These are phyloP conservation scores for Pelecanus crispus DNA, from an alignment of 2,113 vertebrate genomes.

Conservation along the genomic window DNA sequence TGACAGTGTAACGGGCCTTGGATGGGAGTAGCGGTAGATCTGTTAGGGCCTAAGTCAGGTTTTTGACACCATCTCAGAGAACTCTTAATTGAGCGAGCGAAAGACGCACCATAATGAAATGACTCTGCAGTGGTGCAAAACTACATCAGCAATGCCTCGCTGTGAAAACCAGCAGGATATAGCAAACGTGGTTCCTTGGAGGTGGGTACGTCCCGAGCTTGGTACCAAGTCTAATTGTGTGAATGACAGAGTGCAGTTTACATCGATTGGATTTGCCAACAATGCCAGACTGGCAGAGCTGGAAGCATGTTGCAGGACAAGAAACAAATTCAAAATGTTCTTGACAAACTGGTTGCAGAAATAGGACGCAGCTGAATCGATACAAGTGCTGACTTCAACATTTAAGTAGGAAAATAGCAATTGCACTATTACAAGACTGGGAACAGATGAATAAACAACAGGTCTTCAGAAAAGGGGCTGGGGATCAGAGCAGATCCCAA, in stretches of 20 bases:
- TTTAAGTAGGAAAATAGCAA: not conserved
- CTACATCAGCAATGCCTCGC: not conserved
- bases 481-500: not conserved
- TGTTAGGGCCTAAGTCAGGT: not conserved
- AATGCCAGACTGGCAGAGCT: not conserved
- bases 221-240: not conserved
- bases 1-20: not conserved
- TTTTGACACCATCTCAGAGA: not conserved
- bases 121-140: not conserved
- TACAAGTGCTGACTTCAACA: not conserved
- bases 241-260: not conserved
- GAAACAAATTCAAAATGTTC: not conserved
- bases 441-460: not conserved
- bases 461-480: not conserved
- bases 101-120: not conserved
- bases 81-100: not conserved
- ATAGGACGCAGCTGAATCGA: not conserved
- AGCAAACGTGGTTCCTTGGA: not conserved
- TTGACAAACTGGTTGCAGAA: constrained; percentile 3
- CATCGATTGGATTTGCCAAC: not conserved
- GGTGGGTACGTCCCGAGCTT: not conserved
- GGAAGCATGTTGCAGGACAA: not conserved
- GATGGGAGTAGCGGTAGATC: not conserved
- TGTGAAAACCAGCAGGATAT: not conserved
- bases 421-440: not conserved